Percentiles rank a stretch among this genome's conserved stretches.
Conservation (phyloP, 2,888 invertebrate species). For the Lepas anatifera region DNA sequence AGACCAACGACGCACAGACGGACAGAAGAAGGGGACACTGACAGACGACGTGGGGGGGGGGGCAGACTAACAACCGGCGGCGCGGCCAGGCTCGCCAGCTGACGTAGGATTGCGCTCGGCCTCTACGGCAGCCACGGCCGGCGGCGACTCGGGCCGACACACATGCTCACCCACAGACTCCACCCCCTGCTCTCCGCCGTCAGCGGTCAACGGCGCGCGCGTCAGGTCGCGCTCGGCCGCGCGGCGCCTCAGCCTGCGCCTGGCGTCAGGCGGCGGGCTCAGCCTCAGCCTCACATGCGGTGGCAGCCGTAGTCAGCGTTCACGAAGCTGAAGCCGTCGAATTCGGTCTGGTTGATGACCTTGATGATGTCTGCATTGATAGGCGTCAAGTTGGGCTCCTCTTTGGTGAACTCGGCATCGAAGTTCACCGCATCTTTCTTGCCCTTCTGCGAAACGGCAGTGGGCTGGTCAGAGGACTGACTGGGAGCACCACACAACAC, state of each 20-base stretch:
- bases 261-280: no score
- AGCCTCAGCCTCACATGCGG: neutral
- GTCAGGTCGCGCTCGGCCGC: neutral
- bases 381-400: constrained; percentile 92
- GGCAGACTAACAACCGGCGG: neutral
- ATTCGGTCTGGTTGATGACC: constrained; percentile 96
- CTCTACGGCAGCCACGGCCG: no score
- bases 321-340: constrained; percentile 92
- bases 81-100: no score
- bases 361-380: constrained; percentile 76
- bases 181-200: no score
- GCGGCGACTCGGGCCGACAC: no score
- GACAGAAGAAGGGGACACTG: neutral
- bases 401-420: constrained; percentile 97
- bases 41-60: neutral
- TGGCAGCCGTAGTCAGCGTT: constrained; percentile 59
- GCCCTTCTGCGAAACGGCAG: constrained; percentile 55
- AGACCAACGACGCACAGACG: neutral
- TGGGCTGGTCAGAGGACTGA: neutral
- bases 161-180: no score
- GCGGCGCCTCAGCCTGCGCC: no score
- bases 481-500: no score
- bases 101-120: no score
- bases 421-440: constrained; percentile 97
- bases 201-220: no score